Conservation (phyloP, 2,113 vertebrate species). For the Tonatia bakeri region DNA sequence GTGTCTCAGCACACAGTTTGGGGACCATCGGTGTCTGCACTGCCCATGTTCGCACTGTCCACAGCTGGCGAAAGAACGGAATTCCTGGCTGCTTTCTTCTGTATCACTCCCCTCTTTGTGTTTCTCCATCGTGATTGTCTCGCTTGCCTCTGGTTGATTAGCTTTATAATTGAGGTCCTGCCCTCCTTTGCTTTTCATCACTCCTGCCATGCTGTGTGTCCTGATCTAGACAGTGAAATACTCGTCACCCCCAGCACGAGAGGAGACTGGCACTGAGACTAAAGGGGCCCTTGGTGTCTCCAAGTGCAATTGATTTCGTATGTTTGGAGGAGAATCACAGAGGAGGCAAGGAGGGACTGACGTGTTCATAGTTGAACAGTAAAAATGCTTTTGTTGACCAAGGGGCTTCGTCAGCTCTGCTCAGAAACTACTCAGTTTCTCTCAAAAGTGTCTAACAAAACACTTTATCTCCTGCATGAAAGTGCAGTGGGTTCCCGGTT, state of each 20-base stretch:
- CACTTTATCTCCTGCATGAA: not conserved
- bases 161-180: not conserved
- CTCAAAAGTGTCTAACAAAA: not conserved
- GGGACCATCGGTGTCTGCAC: not conserved
- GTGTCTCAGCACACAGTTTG: not conserved
- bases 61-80: constrained; percentile 50
- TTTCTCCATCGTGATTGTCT: not conserved
- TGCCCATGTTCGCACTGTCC: constrained; percentile 62
- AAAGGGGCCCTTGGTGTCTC: not conserved
- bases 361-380: not conserved
- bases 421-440: not conserved
- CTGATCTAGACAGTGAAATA: not conserved
- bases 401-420: not conserved
- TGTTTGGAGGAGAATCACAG: constrained; percentile 44
- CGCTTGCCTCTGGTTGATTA: not conserved
- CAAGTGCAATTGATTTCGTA: constrained; percentile 52
- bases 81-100: constrained; percentile 48
- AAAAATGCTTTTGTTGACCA: not conserved
- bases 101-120: not conserved
- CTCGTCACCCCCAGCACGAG: not conserved
- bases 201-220: not conserved
- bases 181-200: not conserved
- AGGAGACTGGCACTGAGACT: not conserved
- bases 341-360: not conserved
- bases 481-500: not conserved